Conservation (phyloP, 2,113 vertebrate species). For the Podarcis cretensis region DNA sequence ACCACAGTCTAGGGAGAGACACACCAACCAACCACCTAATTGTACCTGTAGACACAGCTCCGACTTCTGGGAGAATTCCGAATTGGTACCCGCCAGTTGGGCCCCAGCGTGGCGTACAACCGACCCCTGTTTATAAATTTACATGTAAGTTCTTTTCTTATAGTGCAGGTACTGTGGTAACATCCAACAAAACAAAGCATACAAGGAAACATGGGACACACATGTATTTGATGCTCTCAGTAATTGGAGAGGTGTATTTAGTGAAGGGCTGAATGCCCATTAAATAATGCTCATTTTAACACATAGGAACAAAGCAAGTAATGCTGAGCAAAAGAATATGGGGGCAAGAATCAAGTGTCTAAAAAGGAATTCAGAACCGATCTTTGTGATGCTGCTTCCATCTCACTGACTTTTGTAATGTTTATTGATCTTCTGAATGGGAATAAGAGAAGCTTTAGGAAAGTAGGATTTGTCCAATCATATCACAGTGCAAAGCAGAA, state of each 20-base stretch:
- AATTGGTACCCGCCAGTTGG: slow-evolving; percentile 93
- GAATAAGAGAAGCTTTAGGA: neutral
- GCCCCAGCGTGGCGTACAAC: slow-evolving; percentile 94
- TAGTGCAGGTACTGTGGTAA: slow-evolving; percentile 31
- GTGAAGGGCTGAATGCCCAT: neutral
- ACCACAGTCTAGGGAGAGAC: slow-evolving; percentile 3
- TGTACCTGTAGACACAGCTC: slow-evolving; percentile 94
- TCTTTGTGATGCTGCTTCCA: neutral
- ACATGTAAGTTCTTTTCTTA: slow-evolving; percentile 62
- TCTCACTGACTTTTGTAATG: neutral
- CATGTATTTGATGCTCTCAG: neutral
- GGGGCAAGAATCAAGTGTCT: neutral
- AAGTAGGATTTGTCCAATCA: neutral
- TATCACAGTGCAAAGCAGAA: neutral
- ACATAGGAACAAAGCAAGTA: neutral
- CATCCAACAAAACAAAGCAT: slow-evolving; percentile 18
- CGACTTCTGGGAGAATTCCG: slow-evolving; percentile 89
- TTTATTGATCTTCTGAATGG: neutral
- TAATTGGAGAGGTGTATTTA: neutral
- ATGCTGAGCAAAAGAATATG: neutral
- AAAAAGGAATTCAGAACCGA: neutral
- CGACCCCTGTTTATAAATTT: slow-evolving; percentile 89
- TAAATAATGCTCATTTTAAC: neutral
- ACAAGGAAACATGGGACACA: neutral
- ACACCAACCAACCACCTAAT: slow-evolving; percentile 57